Percentiles rank a stretch among this genome's conserved stretches.
phyloP scores from a whole-genome alignment of 1,140 invertebrate species.

The Leptinotarsa texana region DNA sequence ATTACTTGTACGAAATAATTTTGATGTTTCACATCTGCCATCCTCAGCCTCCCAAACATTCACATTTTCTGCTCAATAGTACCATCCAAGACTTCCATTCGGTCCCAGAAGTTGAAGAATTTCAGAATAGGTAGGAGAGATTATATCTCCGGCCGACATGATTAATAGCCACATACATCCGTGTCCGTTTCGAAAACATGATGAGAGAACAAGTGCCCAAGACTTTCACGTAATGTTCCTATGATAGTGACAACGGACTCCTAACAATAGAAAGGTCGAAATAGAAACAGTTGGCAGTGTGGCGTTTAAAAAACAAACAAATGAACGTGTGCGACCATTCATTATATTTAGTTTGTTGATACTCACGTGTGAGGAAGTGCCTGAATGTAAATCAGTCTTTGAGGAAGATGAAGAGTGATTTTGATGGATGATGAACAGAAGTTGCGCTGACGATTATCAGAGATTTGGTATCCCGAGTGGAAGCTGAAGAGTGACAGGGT shows the following conservation, averaged over 20 bases:
- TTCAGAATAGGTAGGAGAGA: not conserved
- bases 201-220: not conserved
- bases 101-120: not conserved
- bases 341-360: slow-evolving; percentile 9
- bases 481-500: not conserved
- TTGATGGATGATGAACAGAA: not conserved
- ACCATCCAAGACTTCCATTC: too few relatives aligned
- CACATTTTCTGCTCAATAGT: too few relatives aligned
- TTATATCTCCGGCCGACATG: not conserved
- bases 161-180: not conserved
- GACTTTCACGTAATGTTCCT: not conserved
- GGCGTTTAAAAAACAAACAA: not conserved
- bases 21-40: too few relatives aligned
- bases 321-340: not conserved
- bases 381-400: not conserved
- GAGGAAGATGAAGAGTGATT: not conserved
- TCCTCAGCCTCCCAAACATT: too few relatives aligned
- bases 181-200: not conserved
- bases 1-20: too few relatives aligned
- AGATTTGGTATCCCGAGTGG: not conserved
- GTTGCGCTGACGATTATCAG: not conserved
- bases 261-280: slow-evolving; percentile 3
- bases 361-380: slow-evolving; percentile 1
- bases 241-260: not conserved
- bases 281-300: not conserved